Evolutionary conservation across 92 coral and sea anemone genomes (phyloP).

Genomic region (Bergia sp.): DNA sequence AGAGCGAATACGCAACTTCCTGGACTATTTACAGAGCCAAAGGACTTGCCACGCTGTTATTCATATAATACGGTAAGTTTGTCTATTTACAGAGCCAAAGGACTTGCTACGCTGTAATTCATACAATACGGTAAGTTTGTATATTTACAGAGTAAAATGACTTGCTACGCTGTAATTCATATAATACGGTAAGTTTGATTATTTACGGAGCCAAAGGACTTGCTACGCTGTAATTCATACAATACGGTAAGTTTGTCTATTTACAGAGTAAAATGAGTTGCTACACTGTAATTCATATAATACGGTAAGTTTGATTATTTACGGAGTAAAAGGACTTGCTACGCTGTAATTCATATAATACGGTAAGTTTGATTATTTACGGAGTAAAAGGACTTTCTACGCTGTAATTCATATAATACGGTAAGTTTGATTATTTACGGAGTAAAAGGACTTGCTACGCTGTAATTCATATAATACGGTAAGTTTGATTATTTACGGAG

Average conservation of each 20-base stretch:
- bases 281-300: too few relatives aligned
- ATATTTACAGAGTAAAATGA: constrained; percentile 66
- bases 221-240: constrained; percentile 84
- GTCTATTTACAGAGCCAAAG: constrained; percentile 71
- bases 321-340: constrained; percentile 70
- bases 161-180: constrained; percentile 81
- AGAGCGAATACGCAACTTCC: constrained; percentile 76
- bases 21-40: constrained; percentile 87
- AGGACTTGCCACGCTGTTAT: constrained; percentile 87
- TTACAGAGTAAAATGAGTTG: too few relatives aligned
- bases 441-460: constrained; percentile 67
- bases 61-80: constrained; percentile 79
- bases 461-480: neutral
- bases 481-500: too few relatives aligned
- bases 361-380: constrained; percentile 66
- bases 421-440: constrained; percentile 58
- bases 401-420: constrained; percentile 79
- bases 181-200: constrained; percentile 73
- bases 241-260: constrained; percentile 68
- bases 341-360: constrained; percentile 77
- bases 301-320: constrained; percentile 58
- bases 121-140: constrained; percentile 76
- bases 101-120: constrained; percentile 84
- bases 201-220: constrained; percentile 74
- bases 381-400: constrained; percentile 84